Evolutionary conservation across 2,113 vertebrate species (phyloP).

Genomic region (Mola mola): DNA sequence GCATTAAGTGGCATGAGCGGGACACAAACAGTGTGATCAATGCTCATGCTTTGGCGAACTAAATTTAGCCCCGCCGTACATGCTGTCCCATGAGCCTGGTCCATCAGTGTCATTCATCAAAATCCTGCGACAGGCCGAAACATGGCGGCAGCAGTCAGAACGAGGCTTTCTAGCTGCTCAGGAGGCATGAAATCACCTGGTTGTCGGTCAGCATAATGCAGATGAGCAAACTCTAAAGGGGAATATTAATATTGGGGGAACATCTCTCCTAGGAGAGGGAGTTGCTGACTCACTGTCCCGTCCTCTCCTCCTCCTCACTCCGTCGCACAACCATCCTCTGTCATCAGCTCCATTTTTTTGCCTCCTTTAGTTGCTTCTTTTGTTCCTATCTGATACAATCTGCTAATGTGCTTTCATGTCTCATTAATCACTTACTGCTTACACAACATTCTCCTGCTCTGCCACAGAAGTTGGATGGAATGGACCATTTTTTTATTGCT

Average conservation of each 20-base stretch:
- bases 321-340: slow-evolving; percentile 36
- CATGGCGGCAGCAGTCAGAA: slow-evolving; percentile 34
- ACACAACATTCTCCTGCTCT: slow-evolving; percentile 22
- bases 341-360: slow-evolving; percentile 46
- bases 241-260: slow-evolving; percentile 72
- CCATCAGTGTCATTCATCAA: slow-evolving; percentile 74
- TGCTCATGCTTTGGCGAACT: slow-evolving; percentile 21
- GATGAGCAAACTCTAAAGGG: slow-evolving; percentile 58
- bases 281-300: slow-evolving; percentile 57
- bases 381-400: too few species aligned
- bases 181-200: slow-evolving; percentile 72
- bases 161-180: slow-evolving; percentile 55
- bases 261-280: slow-evolving; percentile 59
- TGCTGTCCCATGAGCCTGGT: slow-evolving; percentile 11
- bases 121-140: slow-evolving; percentile 58
- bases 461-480: slow-evolving; percentile 7
- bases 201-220: slow-evolving; percentile 54
- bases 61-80: slow-evolving; percentile 45
- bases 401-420: slow-evolving; percentile 44
- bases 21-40: slow-evolving; percentile 54
- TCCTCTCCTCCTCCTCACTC: slow-evolving; percentile 34
- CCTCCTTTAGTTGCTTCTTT: too few species aligned
- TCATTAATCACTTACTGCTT: too few species aligned
- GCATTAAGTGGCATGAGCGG: neutral
- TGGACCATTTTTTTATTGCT: slow-evolving; percentile 11